These are phyloP conservation scores for Neosalanx taihuensis DNA, from an alignment of 2,797 vertebrate genomes.

Conservation along the genomic window DNA sequence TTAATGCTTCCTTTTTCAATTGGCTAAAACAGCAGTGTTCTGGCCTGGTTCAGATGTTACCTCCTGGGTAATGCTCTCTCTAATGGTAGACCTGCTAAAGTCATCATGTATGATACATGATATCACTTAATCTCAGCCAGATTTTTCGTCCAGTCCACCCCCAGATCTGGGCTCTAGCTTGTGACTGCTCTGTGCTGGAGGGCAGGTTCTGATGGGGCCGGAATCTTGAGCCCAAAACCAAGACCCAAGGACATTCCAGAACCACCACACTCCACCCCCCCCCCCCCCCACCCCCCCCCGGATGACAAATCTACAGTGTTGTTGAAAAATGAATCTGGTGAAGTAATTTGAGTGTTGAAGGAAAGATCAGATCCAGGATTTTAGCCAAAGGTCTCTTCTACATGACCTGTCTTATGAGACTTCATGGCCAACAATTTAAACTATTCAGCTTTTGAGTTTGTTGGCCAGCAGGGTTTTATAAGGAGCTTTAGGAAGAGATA, in stretches of 20 bases:
- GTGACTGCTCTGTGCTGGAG: not conserved
- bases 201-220: not conserved
- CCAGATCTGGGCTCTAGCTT: not conserved
- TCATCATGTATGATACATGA: slow-evolving; percentile 40
- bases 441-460: slow-evolving; percentile 1
- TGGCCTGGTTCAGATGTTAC: slow-evolving; percentile 14
- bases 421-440: not conserved
- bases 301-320: not conserved
- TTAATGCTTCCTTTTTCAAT: slow-evolving; percentile 1
- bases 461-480: not conserved
- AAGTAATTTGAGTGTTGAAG: not conserved
- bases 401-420: not conserved
- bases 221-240: slow-evolving; percentile 7
- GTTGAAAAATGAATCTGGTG: not conserved
- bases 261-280: too few relatives aligned
- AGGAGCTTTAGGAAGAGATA: not conserved
- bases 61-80: slow-evolving; percentile 25
- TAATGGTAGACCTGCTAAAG: slow-evolving; percentile 46
- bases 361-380: not conserved
- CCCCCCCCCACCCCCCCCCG: too few relatives aligned
- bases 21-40: not conserved
- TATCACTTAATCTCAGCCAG: slow-evolving; percentile 36
- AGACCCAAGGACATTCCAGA: not conserved
- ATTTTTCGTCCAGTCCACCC: slow-evolving; percentile 29
- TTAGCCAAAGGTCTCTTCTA: not conserved